Evolutionary conservation across 2,113 vertebrate species (phyloP).

Genomic region (Hiodon alosoides): DNA sequence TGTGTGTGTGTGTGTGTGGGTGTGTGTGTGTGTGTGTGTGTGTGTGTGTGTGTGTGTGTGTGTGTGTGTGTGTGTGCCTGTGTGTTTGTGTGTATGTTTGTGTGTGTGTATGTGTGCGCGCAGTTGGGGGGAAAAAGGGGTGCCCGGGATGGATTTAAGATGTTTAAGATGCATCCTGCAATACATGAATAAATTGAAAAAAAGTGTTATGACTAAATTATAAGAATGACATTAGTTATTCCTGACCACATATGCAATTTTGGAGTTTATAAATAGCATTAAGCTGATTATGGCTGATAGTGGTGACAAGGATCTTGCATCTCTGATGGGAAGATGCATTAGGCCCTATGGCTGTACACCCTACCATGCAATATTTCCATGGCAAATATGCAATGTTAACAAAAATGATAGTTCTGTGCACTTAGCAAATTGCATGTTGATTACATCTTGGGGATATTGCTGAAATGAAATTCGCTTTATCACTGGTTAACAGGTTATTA

Average conservation of each 20-base stretch:
- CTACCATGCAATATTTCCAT: conserved; percentile 51
- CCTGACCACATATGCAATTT: conserved; percentile 49
- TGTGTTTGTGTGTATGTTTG: neutral
- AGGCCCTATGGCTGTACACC: conserved; percentile 41
- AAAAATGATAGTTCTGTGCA: conserved; percentile 62
- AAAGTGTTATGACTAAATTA: conserved; percentile 54
- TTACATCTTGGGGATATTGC: conserved; percentile 55
- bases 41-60: too few relatives aligned
- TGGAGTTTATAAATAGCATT: conserved; percentile 51
- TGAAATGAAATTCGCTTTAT: conserved; percentile 55
- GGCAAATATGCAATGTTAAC: conserved; percentile 59
- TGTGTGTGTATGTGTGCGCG: neutral
- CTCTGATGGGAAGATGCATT: conserved; percentile 48
- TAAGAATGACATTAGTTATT: conserved; percentile 51
- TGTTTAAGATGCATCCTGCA: neutral
- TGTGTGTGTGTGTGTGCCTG: too few relatives aligned
- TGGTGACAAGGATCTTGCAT: conserved; percentile 49
- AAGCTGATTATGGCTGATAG: conserved; percentile 55
- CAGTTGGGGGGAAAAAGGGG: neutral
- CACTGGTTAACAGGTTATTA: conserved; percentile 58
- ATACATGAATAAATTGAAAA: conserved; percentile 25
- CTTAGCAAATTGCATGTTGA: conserved; percentile 65
- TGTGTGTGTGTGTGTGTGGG: too few relatives aligned
- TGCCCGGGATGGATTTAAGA: too few relatives aligned
- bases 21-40: neutral